phyloP scores from a whole-genome alignment of 1,140 invertebrate genomes.

The Steinernema khuongi region DNA sequence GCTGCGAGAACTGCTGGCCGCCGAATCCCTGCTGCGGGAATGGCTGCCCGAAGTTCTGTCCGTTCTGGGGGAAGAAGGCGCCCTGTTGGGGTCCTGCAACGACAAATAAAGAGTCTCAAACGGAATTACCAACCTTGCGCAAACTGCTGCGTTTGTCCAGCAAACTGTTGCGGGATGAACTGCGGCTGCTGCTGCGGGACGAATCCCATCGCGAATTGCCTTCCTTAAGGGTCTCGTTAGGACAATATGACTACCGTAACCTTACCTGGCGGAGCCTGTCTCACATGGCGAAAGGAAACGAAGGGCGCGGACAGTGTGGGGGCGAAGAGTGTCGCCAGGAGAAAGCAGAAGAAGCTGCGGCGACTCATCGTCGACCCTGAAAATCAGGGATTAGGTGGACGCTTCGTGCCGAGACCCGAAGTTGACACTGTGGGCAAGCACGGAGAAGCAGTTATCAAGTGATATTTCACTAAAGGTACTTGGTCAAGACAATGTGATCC shows the following conservation, averaged over 20 bases:
- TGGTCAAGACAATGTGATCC: no score
- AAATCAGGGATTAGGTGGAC: neutral
- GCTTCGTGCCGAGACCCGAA: neutral
- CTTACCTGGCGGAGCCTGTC: neutral
- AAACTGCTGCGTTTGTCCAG: neutral
- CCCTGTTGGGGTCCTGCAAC: neutral
- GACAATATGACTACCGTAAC: neutral
- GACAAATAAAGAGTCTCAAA: neutral
- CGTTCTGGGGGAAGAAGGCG: neutral
- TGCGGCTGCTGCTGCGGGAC: neutral
- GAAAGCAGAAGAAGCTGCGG: neutral
- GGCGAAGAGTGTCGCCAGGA: neutral
- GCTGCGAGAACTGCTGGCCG: neutral
- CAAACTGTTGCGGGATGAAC: slow-evolving; percentile 4
- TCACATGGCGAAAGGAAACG: neutral
- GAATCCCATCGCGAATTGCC: neutral
- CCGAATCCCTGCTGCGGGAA: neutral
- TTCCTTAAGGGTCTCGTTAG: no score
- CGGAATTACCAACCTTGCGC: neutral
- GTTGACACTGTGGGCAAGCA: no score
- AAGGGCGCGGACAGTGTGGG: neutral
- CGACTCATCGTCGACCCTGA: slow-evolving; percentile 11
- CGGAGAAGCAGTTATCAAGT: no score
- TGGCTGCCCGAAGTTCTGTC: no score
- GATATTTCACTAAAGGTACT: neutral